Base-by-base conservation (phyloP, 2,888 invertebrate species). In the Drosophila barbarae region DNA sequence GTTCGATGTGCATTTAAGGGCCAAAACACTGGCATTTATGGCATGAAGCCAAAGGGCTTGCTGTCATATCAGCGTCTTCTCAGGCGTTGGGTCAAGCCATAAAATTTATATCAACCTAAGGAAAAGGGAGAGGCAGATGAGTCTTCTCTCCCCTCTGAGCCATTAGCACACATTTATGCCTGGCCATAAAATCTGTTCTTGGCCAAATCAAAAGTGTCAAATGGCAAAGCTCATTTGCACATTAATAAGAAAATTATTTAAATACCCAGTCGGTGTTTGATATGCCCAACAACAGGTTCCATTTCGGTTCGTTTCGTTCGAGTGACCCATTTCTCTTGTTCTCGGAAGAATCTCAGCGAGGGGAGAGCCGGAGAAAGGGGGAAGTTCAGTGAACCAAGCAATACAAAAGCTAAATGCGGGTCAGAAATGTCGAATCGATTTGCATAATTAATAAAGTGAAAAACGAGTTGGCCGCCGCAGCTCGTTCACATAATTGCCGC, bases 191-290 rank as follows among this genome's bases (percentile, higher is more conserved):
- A 58, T 64, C 64, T 69, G 36, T 51, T 61, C 61, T 66, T 59
- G 57, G 58, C 41, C 76, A 69, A 73, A 69, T 74, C 82, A 76
- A 69, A 76, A 66, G 79, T 73, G 79, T 82, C 83, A 82, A 74
- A 59, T 64, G 72, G 55, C 36, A 69, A 23, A 41, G 41, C 73
- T 71, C 81, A 74, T 83, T 77, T 76, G 71, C 84, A 83, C 84
- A 73, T 83, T 80, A 71, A 80, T 80, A 72, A 73, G 71, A 70
- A 56, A 64, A 71, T 78, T 76, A 81, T 81, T 78, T 52, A 72
- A 82, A 75, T 76, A 53, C 23, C 18, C 28, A 30, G 39, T 7
- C 38, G 12, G 5, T 7, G 2, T 64, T 49, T 26, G 38, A 69
- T 39, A 34, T 44, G 42, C 38, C 46, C 32, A 32, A 47, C 57